phyloP scores from a whole-genome alignment of 2,797 vertebrate species.

The Sardinella longiceps region DNA sequence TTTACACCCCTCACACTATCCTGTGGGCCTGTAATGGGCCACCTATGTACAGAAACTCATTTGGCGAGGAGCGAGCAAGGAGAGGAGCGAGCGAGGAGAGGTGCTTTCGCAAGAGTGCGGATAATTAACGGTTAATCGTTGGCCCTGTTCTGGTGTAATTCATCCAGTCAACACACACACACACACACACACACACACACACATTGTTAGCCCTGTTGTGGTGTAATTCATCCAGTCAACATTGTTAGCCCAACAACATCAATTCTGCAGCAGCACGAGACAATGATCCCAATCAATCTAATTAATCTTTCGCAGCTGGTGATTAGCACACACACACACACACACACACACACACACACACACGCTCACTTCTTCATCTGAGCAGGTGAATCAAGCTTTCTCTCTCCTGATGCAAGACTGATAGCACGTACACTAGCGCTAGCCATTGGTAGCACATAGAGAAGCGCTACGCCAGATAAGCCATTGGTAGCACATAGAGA shows the following conservation, averaged over 20 bases:
- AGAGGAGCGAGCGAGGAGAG: too few relatives aligned
- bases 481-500: too few relatives aligned
- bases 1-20: background rate
- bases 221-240: constrained; percentile 41
- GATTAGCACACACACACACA: background rate
- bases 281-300: constrained; percentile 35
- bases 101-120: constrained; percentile 13
- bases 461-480: too few relatives aligned
- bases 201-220: constrained; percentile 31
- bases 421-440: background rate
- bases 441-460: background rate
- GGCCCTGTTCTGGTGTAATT: constrained; percentile 31
- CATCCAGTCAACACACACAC: constrained; percentile 41
- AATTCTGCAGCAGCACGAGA: constrained; percentile 11
- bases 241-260: constrained; percentile 35
- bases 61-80: background rate
- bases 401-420: background rate
- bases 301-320: constrained; percentile 9
- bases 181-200: too few relatives aligned
- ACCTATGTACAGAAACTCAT: background rate
- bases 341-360: background rate
- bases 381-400: background rate
- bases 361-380: background rate
- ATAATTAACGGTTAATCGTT: constrained; percentile 36
- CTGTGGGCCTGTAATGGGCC: background rate